Evolutionary conservation across 2,113 vertebrate genomes (phyloP).

Genomic region (Nymphicus hollandicus): DNA sequence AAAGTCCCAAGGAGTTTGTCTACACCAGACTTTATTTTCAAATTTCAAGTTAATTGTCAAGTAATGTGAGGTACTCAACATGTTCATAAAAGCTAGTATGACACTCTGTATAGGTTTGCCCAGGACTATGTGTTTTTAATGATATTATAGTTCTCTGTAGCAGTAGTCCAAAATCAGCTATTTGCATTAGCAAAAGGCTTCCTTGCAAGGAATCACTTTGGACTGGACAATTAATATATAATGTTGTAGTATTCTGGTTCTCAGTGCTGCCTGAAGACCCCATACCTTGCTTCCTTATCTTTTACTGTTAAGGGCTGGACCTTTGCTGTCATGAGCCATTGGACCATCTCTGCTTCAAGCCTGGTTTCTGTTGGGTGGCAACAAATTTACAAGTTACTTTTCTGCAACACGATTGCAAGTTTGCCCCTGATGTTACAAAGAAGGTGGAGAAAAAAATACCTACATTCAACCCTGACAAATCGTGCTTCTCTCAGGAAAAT

Average conservation of each 20-base stretch:
- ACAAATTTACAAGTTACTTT: neutral
- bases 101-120: neutral
- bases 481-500: neutral
- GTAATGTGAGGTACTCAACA: neutral
- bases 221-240: neutral
- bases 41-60: neutral
- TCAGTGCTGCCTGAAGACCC: neutral
- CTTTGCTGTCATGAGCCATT: rapidly evolving
- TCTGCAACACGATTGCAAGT: neutral
- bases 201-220: neutral
- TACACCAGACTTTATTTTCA: neutral
- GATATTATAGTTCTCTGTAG: neutral
- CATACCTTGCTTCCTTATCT: neutral
- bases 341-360: neutral
- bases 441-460: neutral
- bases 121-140: neutral
- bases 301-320: neutral
- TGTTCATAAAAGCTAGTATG: neutral
- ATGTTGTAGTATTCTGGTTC: neutral
- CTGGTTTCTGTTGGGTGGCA: neutral
- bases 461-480: rapidly evolving
- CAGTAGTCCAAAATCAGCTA: neutral
- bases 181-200: neutral
- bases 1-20: neutral
- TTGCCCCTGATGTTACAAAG: neutral